These are phyloP conservation scores for Lamellibrachia satsuma DNA, from an alignment of 2,888 invertebrate genomes.

Conservation along the genomic window DNA sequence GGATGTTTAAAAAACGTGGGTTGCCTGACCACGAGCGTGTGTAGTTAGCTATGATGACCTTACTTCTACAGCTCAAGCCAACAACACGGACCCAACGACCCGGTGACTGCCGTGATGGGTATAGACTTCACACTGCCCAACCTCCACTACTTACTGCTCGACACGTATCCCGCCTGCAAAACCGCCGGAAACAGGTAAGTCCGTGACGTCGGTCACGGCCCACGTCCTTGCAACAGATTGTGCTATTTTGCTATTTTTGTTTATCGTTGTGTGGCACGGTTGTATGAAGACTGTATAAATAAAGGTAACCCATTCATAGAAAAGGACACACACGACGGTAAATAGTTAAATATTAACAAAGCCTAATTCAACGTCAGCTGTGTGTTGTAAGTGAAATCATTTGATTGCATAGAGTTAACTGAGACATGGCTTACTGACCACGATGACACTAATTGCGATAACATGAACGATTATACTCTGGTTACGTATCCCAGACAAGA, in stretches of 20 bases:
- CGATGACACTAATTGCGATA: too few species aligned
- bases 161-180: background rate
- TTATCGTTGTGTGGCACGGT: too few species aligned
- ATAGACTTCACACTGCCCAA: slow-evolving; percentile 4
- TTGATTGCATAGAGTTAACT: too few species aligned
- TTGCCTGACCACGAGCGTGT: background rate
- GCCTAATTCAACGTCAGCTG: too few species aligned
- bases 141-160: background rate
- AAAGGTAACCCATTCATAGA: background rate
- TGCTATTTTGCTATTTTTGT: too few species aligned
- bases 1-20: too few species aligned
- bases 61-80: background rate
- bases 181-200: background rate
- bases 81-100: background rate
- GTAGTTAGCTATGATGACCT: background rate
- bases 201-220: background rate
- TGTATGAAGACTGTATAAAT: too few species aligned
- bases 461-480: too few species aligned
- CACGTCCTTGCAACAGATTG: background rate
- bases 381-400: too few species aligned
- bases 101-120: background rate
- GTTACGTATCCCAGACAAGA: too few species aligned
- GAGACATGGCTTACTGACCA: too few species aligned
- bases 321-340: background rate
- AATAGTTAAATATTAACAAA: too few species aligned